Conservation (phyloP, 2,113 vertebrate species). For the Paraplagusia blochii region DNA sequence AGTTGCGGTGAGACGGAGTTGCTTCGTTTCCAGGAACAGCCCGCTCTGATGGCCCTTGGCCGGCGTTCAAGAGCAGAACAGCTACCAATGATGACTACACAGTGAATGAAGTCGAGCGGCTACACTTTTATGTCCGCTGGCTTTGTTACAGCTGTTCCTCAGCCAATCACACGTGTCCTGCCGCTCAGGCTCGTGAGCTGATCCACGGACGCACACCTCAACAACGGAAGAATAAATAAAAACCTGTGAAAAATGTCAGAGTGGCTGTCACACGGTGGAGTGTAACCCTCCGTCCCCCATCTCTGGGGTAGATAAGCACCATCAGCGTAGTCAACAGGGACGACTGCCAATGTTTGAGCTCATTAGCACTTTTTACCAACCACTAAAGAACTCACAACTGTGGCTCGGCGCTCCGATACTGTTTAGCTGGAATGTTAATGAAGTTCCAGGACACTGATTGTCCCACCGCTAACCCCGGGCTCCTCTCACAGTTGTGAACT, state of each 20-base stretch:
- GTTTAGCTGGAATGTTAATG: slow-evolving; percentile 16
- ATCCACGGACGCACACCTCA: neutral
- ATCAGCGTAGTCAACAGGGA: slow-evolving; percentile 25
- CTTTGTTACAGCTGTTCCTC: slow-evolving; percentile 26
- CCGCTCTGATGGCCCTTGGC: slow-evolving; percentile 20
- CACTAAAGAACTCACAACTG: neutral
- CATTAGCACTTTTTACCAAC: slow-evolving; percentile 14
- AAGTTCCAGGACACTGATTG: slow-evolving; percentile 16
- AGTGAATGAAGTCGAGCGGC: slow-evolving; percentile 17
- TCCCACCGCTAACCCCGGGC: slow-evolving; percentile 16
- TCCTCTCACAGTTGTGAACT: slow-evolving; percentile 3
- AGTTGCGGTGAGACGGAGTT: neutral
- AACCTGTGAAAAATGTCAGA: slow-evolving; percentile 1
- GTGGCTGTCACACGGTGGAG: neutral
- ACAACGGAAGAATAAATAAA: neutral
- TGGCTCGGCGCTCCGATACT: neutral
- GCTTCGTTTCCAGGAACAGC: slow-evolving; percentile 5
- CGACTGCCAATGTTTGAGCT: slow-evolving; percentile 19
- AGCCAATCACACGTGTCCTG: slow-evolving; percentile 23
- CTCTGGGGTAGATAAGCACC: slow-evolving; percentile 4
- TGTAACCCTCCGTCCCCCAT: neutral
- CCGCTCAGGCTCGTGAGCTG: slow-evolving; percentile 1
- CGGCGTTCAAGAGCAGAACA: slow-evolving; percentile 14
- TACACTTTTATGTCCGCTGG: slow-evolving; percentile 23
- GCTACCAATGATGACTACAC: slow-evolving; percentile 28